A percentile compares a stretch with the other conserved stretches of the same genome.
Conservation (phyloP, 2,888 invertebrate species). For the Metacarcinus magister region DNA sequence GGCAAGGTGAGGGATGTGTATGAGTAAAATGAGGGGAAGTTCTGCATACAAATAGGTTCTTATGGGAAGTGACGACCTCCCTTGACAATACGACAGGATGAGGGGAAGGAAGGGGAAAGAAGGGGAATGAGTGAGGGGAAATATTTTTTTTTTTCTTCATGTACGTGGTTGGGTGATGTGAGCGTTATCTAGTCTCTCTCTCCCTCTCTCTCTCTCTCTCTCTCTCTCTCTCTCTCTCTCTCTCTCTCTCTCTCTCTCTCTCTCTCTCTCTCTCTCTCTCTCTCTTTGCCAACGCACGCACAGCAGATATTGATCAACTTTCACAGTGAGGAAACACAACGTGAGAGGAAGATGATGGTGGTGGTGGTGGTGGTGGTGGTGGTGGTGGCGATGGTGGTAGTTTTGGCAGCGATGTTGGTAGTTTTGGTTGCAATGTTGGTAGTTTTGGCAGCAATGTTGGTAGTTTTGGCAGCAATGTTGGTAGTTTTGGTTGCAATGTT, state of each 20-base stretch:
- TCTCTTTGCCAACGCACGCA: not conserved
- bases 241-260: constrained; percentile 20
- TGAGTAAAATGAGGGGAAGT: not conserved
- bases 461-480: no score
- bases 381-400: not conserved
- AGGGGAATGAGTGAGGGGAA: constrained; percentile 3
- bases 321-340: not conserved
- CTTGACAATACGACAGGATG: no score
- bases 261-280: constrained; percentile 19
- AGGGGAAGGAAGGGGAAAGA: not conserved
- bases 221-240: not conserved
- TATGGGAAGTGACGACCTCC: no score
- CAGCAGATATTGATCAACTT: not conserved
- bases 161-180: not conserved
- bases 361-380: not conserved
- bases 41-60: not conserved
- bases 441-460: no score
- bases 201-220: no score
- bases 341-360: not conserved
- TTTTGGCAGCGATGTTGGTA: no score
- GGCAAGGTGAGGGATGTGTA: not conserved
- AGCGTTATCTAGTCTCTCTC: not conserved
- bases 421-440: no score
- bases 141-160: not conserved
- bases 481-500: no score